Evolutionary conservation across 2,113 vertebrate species (phyloP).

Genomic region (Melanostigma gelatinosum): DNA sequence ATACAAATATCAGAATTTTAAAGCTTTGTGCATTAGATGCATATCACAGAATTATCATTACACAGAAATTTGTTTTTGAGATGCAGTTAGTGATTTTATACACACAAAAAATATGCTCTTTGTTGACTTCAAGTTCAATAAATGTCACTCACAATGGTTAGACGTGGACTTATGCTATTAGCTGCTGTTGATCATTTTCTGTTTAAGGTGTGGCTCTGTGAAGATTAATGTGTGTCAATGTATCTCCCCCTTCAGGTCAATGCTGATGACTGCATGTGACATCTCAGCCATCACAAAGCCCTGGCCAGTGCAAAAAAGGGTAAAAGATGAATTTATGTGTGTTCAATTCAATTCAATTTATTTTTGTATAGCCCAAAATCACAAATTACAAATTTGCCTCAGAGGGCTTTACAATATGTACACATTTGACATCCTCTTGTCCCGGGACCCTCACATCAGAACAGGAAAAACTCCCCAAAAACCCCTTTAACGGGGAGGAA

Average conservation of each 20-base stretch:
- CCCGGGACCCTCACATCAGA: too few species aligned
- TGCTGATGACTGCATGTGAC: slow-evolving; percentile 99
- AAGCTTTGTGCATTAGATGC: not conserved
- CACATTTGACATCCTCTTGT: too few species aligned
- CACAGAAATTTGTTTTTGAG: not conserved
- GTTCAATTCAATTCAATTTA: too few species aligned
- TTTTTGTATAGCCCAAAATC: too few species aligned
- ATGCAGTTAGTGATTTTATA: not conserved
- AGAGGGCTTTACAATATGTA: too few species aligned
- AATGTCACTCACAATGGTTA: not conserved
- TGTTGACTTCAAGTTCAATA: not conserved
- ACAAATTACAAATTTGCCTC: too few species aligned
- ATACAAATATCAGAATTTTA: not conserved
- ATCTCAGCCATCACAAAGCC: slow-evolving; percentile 99
- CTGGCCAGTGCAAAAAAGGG: slow-evolving; percentile 97
- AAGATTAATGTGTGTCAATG: not conserved
- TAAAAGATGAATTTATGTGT: slow-evolving; percentile 61
- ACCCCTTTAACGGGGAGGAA: too few species aligned
- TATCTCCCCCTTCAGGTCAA: slow-evolving; percentile 85
- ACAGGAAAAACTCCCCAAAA: too few species aligned
- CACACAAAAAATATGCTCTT: not conserved
- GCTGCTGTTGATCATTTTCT: not conserved
- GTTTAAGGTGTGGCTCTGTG: not conserved
- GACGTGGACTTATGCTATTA: not conserved
- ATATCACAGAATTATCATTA: not conserved